A percentile compares a stretch with the other conserved stretches of the same genome.
phyloP scores from a whole-genome alignment of 2,888 invertebrate species.

The Seira sanloemensis region DNA sequence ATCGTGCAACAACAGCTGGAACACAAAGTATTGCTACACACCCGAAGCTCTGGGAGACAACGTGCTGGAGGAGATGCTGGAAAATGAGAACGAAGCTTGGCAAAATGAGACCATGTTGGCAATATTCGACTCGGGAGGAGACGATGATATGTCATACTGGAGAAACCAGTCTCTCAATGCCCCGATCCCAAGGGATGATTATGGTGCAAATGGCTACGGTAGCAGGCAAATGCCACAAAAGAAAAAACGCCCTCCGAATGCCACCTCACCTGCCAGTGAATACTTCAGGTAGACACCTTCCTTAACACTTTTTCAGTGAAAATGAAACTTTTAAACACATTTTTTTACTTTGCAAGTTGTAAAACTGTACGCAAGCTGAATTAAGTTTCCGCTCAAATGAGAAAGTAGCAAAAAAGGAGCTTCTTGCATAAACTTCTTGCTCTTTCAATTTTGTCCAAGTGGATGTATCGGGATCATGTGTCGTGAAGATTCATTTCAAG shows the following conservation, averaged over 20 bases:
- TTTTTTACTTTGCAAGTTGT: too few relatives aligned
- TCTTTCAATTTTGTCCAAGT: too few relatives aligned
- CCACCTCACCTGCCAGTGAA: slow-evolving; percentile 84
- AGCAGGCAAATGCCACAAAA: slow-evolving; percentile 17
- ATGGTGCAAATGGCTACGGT: not conserved
- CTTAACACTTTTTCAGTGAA: too few relatives aligned
- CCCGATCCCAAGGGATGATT: slow-evolving; percentile 26
- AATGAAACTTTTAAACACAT: too few relatives aligned
- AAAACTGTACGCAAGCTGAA: too few relatives aligned
- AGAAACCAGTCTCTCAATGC: slow-evolving; percentile 52
- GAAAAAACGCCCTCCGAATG: slow-evolving; percentile 71
- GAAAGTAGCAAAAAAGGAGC: too few relatives aligned
- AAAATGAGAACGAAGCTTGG: not conserved
- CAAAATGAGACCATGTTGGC: not conserved
- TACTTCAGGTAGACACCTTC: slow-evolving; percentile 86
- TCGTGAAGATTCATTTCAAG: too few relatives aligned
- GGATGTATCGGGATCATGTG: too few relatives aligned
- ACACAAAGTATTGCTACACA: slow-evolving; percentile 82
- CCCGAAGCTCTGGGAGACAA: slow-evolving; percentile 74
- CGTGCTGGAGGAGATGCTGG: slow-evolving; percentile 2
- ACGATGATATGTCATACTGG: slow-evolving; percentile 1
- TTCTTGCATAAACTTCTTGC: too few relatives aligned
- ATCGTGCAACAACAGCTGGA: slow-evolving; percentile 88
- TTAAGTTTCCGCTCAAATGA: too few relatives aligned
- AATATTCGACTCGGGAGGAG: not conserved